phyloP scores from a whole-genome alignment of 2,113 vertebrate genomes.

The Spermophilus dauricus region DNA sequence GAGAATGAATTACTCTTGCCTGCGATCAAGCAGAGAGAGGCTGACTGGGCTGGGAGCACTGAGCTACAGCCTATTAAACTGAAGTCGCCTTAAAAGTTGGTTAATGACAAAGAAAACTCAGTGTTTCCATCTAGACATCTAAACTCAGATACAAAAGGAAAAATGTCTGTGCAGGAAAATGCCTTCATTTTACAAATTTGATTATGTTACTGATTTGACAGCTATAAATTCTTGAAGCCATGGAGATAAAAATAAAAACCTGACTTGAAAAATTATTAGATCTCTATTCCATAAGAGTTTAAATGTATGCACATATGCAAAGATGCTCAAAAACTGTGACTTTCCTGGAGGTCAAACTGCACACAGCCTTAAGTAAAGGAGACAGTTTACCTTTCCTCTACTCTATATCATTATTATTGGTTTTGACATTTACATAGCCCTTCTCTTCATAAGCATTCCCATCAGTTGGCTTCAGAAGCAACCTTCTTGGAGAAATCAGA shows the following conservation, averaged over 20 bases:
- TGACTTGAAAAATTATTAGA: conserved; percentile 58
- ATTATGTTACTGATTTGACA: conserved; percentile 53
- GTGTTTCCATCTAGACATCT: conserved; percentile 53
- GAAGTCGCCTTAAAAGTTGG: conserved; percentile 80
- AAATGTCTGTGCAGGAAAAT: conserved; percentile 45
- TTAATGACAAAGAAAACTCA: conserved; percentile 79
- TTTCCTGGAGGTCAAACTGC: conserved; percentile 68
- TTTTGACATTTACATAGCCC: conserved; percentile 47
- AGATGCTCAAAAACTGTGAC: conserved; percentile 34
- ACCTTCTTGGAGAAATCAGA: conserved; percentile 47
- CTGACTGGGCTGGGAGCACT: conserved; percentile 74
- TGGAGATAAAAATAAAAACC: conserved; percentile 60
- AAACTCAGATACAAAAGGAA: conserved; percentile 45
- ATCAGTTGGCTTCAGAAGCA: conserved; percentile 24
- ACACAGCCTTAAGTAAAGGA: neutral
- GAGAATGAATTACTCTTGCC: conserved; percentile 80
- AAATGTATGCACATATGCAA: neutral
- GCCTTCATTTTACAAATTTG: conserved; percentile 58
- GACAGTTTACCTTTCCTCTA: neutral
- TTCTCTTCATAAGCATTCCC: conserved; percentile 34
- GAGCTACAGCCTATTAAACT: conserved; percentile 81
- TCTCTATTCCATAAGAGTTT: neutral
- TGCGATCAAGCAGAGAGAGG: conserved; percentile 74
- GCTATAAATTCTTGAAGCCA: conserved; percentile 37
- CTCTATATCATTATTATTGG: neutral